Evolutionary conservation across 2,888 invertebrate genomes (phyloP).

Genomic region (Caenorhabditis macrosperma): DNA sequence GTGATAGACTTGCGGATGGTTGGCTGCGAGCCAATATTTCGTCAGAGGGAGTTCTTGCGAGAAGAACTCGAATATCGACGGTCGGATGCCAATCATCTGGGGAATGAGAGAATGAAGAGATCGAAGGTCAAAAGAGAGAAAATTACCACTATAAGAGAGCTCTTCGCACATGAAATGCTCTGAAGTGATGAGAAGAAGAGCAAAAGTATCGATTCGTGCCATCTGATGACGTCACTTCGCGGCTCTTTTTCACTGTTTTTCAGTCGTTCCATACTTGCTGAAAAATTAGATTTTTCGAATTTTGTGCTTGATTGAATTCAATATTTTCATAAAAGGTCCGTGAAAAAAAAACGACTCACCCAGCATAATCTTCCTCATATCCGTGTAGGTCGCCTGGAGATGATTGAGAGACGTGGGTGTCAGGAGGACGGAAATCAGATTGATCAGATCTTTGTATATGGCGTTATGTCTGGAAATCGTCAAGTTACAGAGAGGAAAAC

Average conservation of each 20-base stretch:
- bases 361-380: slow-evolving; percentile 41
- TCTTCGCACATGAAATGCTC: slow-evolving; percentile 43
- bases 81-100: slow-evolving; percentile 72
- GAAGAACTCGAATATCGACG: slow-evolving; percentile 71
- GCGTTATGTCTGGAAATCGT: slow-evolving; percentile 35
- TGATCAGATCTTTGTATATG: slow-evolving; percentile 33
- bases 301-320: too few species aligned
- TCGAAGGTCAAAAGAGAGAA: too few species aligned
- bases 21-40: slow-evolving; percentile 33
- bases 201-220: slow-evolving; percentile 42
- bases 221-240: slow-evolving; percentile 16
- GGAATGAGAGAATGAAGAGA: slow-evolving; percentile 3
- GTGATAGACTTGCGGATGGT: slow-evolving; percentile 56
- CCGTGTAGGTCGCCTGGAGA: slow-evolving; percentile 44
- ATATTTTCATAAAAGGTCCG: too few species aligned
- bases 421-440: slow-evolving; percentile 40
- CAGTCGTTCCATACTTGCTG: slow-evolving; percentile 31
- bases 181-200: slow-evolving; percentile 44
- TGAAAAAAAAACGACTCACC: slow-evolving; percentile 13
- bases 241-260: slow-evolving; percentile 6
- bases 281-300: neutral
- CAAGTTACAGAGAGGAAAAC: too few species aligned
- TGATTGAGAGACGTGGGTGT: slow-evolving; percentile 49
- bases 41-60: slow-evolving; percentile 50
- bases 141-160: slow-evolving; percentile 54